phyloP scores from a whole-genome alignment of 1,140 invertebrate species.

The Papilio machaon region DNA sequence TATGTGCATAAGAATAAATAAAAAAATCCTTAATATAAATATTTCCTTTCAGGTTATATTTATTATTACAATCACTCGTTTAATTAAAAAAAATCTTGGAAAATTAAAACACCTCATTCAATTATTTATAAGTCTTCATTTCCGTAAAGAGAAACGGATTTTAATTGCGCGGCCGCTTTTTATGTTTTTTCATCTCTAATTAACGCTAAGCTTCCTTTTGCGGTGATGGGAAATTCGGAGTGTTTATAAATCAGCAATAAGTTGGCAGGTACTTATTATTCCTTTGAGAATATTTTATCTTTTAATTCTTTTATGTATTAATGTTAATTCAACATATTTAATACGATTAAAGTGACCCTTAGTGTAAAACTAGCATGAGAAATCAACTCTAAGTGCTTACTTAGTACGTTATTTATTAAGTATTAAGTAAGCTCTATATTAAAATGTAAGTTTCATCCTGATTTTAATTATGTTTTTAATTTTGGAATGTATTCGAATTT shows the following conservation, averaged over 20 bases:
- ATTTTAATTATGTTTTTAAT: too few species aligned
- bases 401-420: too few species aligned
- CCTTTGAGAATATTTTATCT: slow-evolving; percentile 13
- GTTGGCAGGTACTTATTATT: slow-evolving; percentile 7
- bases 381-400: too few species aligned
- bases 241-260: slow-evolving; percentile 16
- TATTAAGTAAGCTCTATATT: too few species aligned
- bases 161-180: slow-evolving; percentile 21
- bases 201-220: slow-evolving; percentile 20
- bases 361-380: too few species aligned
- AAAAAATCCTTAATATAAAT: neutral
- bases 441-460: too few species aligned
- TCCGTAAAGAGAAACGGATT: slow-evolving; percentile 22
- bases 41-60: neutral
- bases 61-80: slow-evolving; percentile 10
- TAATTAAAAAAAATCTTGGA: neutral
- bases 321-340: too few species aligned
- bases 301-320: neutral
- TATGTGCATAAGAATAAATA: too few species aligned
- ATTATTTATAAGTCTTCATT: slow-evolving; percentile 8
- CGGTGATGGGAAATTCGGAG: slow-evolving; percentile 5
- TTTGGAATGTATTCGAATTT: too few species aligned
- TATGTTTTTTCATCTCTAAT: slow-evolving; percentile 22
- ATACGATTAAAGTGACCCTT: too few species aligned
- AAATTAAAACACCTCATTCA: slow-evolving; percentile 21